Evolutionary conservation across 2,888 invertebrate genomes (phyloP).

Genomic region (Watsonalla cultraria): DNA sequence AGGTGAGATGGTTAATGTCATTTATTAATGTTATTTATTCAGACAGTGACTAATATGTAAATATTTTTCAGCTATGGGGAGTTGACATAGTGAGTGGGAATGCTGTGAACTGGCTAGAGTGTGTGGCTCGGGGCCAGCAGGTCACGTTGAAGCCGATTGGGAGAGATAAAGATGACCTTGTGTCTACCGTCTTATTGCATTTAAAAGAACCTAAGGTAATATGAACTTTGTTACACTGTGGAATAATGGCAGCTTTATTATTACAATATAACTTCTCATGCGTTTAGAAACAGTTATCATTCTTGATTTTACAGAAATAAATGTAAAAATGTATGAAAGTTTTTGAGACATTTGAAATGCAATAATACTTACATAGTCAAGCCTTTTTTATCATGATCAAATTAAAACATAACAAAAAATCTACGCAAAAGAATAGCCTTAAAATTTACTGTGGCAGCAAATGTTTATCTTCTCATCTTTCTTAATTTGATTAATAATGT

Average conservation of each 20-base stretch:
- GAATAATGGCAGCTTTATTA: too few species aligned
- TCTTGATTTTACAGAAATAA: too few species aligned
- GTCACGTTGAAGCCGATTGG: slow-evolving; percentile 70
- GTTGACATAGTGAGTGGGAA: slow-evolving; percentile 68
- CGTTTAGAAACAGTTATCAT: too few species aligned
- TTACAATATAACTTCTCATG: too few species aligned
- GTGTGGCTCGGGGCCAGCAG: slow-evolving; percentile 68
- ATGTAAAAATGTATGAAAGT: too few species aligned
- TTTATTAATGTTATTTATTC: slow-evolving; percentile 13
- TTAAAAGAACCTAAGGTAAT: slow-evolving; percentile 59
- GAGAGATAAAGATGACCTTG: slow-evolving; percentile 61
- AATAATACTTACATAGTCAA: too few species aligned
- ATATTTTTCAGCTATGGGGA: slow-evolving; percentile 65
- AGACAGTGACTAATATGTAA: slow-evolving; percentile 20
- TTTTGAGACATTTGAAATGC: too few species aligned
- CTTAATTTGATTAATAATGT: not conserved
- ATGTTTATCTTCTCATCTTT: slow-evolving; percentile 1
- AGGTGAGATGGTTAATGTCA: slow-evolving; percentile 47
- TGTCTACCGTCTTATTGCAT: slow-evolving; percentile 66
- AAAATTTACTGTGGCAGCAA: not conserved
- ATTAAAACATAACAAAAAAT: too few species aligned
- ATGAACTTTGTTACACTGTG: not conserved
- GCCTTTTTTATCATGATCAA: too few species aligned
- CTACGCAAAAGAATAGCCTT: too few species aligned
- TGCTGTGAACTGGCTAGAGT: slow-evolving; percentile 80